phyloP scores from a whole-genome alignment of 2,113 vertebrate genomes.

The Glaucomys volans region DNA sequence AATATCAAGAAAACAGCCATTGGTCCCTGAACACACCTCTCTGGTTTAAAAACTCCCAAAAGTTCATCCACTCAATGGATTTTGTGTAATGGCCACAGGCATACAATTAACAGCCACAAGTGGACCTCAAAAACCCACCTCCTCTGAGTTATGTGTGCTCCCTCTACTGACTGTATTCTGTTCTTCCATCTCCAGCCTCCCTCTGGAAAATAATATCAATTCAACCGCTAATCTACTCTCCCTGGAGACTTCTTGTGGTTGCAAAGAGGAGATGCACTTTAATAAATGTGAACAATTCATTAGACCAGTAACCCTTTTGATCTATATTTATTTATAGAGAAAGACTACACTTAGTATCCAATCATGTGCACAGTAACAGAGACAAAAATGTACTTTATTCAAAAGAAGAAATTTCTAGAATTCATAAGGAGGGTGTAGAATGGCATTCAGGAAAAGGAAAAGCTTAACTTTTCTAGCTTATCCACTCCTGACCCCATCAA shows the following conservation, averaged over 20 bases:
- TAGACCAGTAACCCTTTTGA: slow-evolving; percentile 64
- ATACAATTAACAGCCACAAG: neutral
- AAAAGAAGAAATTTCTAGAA: slow-evolving; percentile 71
- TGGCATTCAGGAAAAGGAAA: neutral
- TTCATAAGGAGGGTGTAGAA: slow-evolving; percentile 4
- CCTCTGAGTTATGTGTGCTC: neutral
- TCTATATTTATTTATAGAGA: slow-evolving; percentile 66
- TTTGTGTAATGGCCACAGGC: neutral
- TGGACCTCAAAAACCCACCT: slow-evolving; percentile 5
- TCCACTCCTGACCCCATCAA: neutral
- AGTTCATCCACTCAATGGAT: neutral
- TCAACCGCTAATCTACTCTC: slow-evolving; percentile 69
- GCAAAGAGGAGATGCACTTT: slow-evolving; percentile 74
- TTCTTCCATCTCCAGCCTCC: neutral
- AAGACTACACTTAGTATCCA: neutral
- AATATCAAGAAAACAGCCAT: neutral
- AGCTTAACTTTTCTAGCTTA: neutral
- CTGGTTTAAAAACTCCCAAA: neutral
- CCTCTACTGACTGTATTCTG: slow-evolving; percentile 7
- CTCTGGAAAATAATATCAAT: slow-evolving; percentile 67
- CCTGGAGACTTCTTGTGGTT: slow-evolving; percentile 71
- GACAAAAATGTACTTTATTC: slow-evolving; percentile 14
- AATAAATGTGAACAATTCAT: slow-evolving; percentile 78
- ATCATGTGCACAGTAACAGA: neutral
- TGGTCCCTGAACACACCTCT: neutral